These are phyloP conservation scores for Caloenas nicobarica DNA, from an alignment of 2,113 vertebrate genomes.

Conservation along the genomic window DNA sequence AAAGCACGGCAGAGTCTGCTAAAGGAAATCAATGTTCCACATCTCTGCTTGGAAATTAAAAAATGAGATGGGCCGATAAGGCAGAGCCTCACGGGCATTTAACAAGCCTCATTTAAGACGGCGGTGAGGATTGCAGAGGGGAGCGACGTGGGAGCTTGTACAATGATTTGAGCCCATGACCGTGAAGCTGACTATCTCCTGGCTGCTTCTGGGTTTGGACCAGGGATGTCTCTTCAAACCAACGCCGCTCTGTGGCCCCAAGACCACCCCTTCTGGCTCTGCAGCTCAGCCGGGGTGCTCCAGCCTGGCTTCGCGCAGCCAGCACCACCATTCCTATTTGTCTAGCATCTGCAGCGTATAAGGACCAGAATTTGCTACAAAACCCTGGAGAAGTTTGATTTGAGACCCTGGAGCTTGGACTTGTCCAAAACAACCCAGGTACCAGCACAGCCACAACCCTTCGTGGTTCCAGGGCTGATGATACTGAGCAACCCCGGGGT, in stretches of 20 bases:
- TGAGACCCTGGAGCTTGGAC: neutral
- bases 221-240: neutral
- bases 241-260: neutral
- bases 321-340: neutral
- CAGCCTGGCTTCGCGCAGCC: neutral
- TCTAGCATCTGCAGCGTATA: neutral
- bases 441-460: neutral
- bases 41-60: neutral
- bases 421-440: neutral
- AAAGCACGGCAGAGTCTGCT: neutral
- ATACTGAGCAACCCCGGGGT: neutral
- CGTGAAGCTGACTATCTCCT: neutral
- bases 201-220: neutral
- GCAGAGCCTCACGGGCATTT: neutral
- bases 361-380: neutral
- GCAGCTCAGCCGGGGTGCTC: neutral
- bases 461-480: rapidly evolving
- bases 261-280: neutral
- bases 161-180: neutral
- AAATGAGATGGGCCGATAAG: neutral
- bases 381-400: neutral
- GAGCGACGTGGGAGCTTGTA: neutral
- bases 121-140: neutral
- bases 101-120: neutral
- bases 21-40: neutral